These are phyloP conservation scores for Wiebesia pumilae DNA, from an alignment of 1,140 invertebrate genomes.

Conservation along the genomic window DNA sequence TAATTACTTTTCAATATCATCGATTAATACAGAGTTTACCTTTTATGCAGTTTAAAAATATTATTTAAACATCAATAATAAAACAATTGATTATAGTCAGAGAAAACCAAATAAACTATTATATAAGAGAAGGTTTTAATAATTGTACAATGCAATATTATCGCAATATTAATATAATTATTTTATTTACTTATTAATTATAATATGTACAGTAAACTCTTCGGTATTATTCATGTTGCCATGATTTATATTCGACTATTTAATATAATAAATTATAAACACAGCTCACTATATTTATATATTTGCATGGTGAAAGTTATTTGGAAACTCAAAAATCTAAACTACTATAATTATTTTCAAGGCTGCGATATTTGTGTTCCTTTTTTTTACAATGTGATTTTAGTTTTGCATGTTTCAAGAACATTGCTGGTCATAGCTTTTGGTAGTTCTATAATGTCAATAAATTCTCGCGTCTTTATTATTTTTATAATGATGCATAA, in stretches of 20 bases:
- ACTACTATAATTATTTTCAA: slow-evolving; percentile 33
- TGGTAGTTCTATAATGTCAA: slow-evolving; percentile 3
- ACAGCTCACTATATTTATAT: slow-evolving; percentile 48
- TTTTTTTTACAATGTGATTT: slow-evolving; percentile 27
- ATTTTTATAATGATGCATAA: slow-evolving; percentile 70
- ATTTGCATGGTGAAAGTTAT: slow-evolving; percentile 45
- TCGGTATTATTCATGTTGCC: slow-evolving; percentile 39
- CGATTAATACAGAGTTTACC: no score
- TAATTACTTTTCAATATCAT: no score
- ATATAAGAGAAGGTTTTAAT: not conserved
- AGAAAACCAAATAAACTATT: not conserved
- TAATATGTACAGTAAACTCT: slow-evolving; percentile 52
- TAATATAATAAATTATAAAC: slow-evolving; percentile 53
- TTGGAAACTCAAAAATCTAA: slow-evolving; percentile 37
- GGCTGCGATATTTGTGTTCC: slow-evolving; percentile 9
- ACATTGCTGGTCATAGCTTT: not conserved
- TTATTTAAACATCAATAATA: no score
- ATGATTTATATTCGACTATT: slow-evolving; percentile 46
- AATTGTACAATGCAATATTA: not conserved
- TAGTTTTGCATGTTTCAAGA: not conserved
- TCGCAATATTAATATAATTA: slow-evolving; percentile 48
- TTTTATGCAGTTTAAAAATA: no score
- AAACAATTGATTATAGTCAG: no score
- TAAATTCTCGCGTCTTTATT: slow-evolving; percentile 52
- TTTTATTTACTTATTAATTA: slow-evolving; percentile 47